Evolutionary conservation across 2,888 invertebrate genomes (phyloP).

Genomic region (Deilephila porcellus): DNA sequence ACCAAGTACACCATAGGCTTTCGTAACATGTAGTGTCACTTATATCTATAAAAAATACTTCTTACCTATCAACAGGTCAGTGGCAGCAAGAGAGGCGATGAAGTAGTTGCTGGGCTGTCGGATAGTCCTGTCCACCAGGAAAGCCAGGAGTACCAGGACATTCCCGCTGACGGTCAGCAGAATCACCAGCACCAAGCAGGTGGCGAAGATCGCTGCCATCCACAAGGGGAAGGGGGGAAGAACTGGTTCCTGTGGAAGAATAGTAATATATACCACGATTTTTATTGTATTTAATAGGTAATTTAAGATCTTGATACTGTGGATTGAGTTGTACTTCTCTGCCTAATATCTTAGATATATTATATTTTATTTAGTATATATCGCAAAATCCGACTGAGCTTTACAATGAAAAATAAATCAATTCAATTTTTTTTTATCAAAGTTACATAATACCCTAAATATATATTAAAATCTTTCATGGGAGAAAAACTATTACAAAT

Average conservation of each 20-base stretch:
- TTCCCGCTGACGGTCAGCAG: conserved; percentile 97
- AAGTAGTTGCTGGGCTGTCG: conserved; percentile 99
- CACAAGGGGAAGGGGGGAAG: conserved; percentile 94
- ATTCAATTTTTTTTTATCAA: too few species aligned
- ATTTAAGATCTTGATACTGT: too few species aligned
- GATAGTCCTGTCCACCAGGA: conserved; percentile 96
- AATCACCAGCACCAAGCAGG: conserved; percentile 94
- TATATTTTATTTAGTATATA: too few species aligned
- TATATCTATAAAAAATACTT: conserved; percentile 5
- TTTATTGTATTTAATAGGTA: too few species aligned
- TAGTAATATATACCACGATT: not conserved
- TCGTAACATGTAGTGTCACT: not conserved
- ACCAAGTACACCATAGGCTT: too few species aligned
- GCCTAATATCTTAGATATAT: too few species aligned
- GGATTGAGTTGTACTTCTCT: too few species aligned
- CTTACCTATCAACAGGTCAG: conserved; percentile 97
- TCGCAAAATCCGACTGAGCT: too few species aligned
- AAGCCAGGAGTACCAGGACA: conserved; percentile 96
- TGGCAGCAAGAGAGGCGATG: conserved; percentile 98
- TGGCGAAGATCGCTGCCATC: conserved; percentile 95
- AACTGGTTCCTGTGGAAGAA: conserved; percentile 80
- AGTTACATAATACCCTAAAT: too few species aligned
- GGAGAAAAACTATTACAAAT: too few species aligned
- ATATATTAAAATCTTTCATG: too few species aligned
- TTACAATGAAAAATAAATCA: too few species aligned